Conservation (phyloP, 2,888 invertebrate species). For the Sinohyriopsis cumingii region DNA sequence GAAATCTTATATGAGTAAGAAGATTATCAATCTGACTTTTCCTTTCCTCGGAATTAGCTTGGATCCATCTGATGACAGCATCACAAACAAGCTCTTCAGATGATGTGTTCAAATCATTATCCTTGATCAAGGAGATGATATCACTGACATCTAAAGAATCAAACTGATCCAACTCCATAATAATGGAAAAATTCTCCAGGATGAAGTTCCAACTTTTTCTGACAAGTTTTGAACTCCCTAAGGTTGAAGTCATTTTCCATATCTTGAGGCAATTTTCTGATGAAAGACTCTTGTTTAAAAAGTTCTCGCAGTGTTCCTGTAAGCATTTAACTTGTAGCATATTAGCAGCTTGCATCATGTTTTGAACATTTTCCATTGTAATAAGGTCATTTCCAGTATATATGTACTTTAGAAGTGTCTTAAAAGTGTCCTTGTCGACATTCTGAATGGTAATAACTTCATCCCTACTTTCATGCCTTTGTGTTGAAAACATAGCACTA, state of each 20-base stretch:
- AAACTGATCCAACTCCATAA: conserved; percentile 45
- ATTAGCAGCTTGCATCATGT: conserved; percentile 83
- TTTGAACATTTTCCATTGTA: conserved; percentile 83
- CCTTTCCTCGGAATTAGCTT: conserved; percentile 75
- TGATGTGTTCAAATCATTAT: conserved; percentile 88
- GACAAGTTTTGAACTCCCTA: conserved; percentile 81
- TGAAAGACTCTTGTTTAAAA: conserved; percentile 78
- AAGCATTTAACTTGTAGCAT: conserved; percentile 88
- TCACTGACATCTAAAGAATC: conserved; percentile 80
- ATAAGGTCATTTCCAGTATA: conserved; percentile 86
- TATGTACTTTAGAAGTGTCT: conserved; percentile 85
- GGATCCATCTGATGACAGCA: conserved; percentile 81
- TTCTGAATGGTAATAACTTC: conserved; percentile 38
- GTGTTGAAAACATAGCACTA: conserved; percentile 35
- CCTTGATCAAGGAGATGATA: conserved; percentile 83
- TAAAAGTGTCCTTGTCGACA: conserved; percentile 82
- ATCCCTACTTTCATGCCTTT: conserved; percentile 17
- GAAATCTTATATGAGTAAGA: conserved; percentile 38
- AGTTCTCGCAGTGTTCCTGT: conserved; percentile 84
- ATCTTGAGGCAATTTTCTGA: conserved; percentile 88
- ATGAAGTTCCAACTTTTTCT: conserved; percentile 80
- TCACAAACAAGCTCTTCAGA: conserved; percentile 87
- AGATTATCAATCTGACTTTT: conserved; percentile 21
- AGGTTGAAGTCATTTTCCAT: conserved; percentile 84
- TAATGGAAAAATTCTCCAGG: conserved; percentile 71